Conservation (phyloP, 2,888 invertebrate genomes). For the Scaeva pyrastri region DNA sequence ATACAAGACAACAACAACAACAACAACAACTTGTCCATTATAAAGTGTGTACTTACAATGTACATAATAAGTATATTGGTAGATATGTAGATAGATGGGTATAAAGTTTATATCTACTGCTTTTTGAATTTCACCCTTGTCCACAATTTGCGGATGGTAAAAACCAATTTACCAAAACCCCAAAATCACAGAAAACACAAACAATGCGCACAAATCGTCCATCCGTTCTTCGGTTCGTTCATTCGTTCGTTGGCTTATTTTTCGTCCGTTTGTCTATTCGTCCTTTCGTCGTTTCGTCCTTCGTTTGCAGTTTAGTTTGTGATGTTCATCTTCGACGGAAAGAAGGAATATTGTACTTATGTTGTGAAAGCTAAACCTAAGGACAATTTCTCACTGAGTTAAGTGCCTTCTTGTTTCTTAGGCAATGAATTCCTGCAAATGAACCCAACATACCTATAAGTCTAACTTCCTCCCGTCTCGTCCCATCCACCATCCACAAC, state of each 20-base stretch:
- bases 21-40: no score
- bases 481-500: no score
- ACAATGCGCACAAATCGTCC: constrained; percentile 29
- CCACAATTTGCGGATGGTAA: constrained; percentile 63
- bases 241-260: not conserved
- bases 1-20: not conserved
- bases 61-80: not conserved
- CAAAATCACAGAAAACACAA: constrained; percentile 55
- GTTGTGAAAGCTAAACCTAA: constrained; percentile 46
- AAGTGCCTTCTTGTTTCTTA: constrained; percentile 70
- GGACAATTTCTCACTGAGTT: constrained; percentile 65
- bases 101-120: no score
- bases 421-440: constrained; percentile 71
- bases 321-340: not conserved
- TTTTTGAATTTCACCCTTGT: constrained; percentile 63
- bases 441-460: constrained; percentile 47
- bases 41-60: not conserved
- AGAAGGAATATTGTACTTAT: constrained; percentile 27
- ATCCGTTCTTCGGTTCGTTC: constrained; percentile 2
- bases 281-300: not conserved
- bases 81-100: no score
- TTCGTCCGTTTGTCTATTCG: not conserved
- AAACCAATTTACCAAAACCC: constrained; percentile 70
- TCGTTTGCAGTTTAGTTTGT: not conserved
- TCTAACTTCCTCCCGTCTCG: no score